Conservation (phyloP, 2,113 vertebrate genomes). For the Phylloscopus trochilus region DNA sequence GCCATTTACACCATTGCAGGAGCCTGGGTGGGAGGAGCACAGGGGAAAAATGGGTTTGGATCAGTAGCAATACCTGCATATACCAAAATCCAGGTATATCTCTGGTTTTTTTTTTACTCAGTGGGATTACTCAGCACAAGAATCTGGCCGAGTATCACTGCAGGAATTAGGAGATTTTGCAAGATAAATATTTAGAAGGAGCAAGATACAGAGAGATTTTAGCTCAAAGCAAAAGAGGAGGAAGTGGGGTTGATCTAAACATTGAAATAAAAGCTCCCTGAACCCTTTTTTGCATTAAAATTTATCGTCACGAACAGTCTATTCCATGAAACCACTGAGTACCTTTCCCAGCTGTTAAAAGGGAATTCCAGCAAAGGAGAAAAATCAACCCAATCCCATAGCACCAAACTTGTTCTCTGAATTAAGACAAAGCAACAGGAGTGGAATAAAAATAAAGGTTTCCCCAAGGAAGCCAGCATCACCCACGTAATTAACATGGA, state of each 20-base stretch:
- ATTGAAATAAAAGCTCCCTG: background rate
- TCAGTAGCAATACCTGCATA: rapidly evolving
- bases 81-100: background rate
- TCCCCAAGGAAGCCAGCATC: background rate
- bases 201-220: background rate
- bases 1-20: background rate
- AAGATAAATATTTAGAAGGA: background rate
- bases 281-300: background rate
- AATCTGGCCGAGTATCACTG: background rate
- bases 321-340: background rate
- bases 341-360: background rate
- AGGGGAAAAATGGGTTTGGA: background rate
- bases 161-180: background rate
- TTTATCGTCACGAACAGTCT: background rate
- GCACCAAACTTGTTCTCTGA: background rate
- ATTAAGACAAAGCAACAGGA: background rate
- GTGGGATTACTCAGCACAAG: background rate
- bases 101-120: background rate
- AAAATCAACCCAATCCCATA: background rate
- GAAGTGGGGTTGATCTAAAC: background rate
- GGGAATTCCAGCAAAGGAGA: background rate
- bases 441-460: background rate
- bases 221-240: background rate
- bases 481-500: background rate
- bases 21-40: background rate